Evolutionary conservation across 2,888 invertebrate genomes (phyloP).

Genomic region (Chaetoderma sp.): DNA sequence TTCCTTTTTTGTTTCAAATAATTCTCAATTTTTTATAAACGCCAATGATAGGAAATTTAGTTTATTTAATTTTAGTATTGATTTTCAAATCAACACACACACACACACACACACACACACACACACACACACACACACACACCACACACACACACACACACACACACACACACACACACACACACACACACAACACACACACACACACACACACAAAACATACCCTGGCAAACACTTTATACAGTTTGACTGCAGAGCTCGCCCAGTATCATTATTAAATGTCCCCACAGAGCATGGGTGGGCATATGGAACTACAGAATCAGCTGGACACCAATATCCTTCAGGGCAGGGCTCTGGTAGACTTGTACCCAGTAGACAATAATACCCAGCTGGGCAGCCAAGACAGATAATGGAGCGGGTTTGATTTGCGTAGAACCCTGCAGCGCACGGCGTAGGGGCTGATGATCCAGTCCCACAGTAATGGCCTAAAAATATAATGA

Average conservation of each 20-base stretch:
- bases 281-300: conserved; percentile 59
- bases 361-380: conserved; percentile 60
- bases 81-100: too few relatives aligned
- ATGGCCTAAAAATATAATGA: conserved; percentile 45
- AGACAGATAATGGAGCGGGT: conserved; percentile 48
- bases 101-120: too few relatives aligned
- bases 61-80: too few relatives aligned
- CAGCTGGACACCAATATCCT: conserved; percentile 56
- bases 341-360: conserved; percentile 56
- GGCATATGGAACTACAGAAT: conserved; percentile 31
- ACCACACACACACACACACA: too few relatives aligned
- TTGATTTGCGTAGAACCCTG: conserved; percentile 51
- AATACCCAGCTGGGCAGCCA: conserved; percentile 57
- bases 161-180: too few relatives aligned
- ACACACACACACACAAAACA: too few relatives aligned
- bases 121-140: too few relatives aligned
- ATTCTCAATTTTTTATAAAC: too few relatives aligned
- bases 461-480: conserved; percentile 53
- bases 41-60: too few relatives aligned
- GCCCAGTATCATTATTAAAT: conserved; percentile 60
- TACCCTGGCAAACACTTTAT: conserved; percentile 61
- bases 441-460: conserved; percentile 48
- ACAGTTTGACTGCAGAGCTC: conserved; percentile 45
- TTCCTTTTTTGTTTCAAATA: not conserved
- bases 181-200: too few relatives aligned